These are phyloP conservation scores for Rhynchonycteris naso DNA, from an alignment of 2,797 vertebrate genomes.

Conservation along the genomic window DNA sequence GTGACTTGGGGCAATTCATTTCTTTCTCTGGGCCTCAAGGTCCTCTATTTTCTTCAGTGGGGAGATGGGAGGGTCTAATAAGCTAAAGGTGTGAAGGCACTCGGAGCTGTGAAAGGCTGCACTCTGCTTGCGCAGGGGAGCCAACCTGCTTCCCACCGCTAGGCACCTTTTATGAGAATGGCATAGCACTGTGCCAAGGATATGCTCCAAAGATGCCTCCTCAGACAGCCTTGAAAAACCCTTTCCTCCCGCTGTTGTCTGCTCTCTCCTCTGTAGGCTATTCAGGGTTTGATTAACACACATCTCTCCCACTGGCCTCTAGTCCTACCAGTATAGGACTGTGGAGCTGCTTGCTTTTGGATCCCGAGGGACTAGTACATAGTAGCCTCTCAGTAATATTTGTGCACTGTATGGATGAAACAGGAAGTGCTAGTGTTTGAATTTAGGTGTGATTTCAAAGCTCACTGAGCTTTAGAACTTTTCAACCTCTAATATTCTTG, in stretches of 20 bases:
- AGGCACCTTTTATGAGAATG: not conserved
- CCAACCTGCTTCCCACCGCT: not conserved
- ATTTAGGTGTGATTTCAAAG: constrained; percentile 39
- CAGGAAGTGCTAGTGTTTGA: not conserved
- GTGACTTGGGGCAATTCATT: not conserved
- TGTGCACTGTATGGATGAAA: constrained; percentile 18
- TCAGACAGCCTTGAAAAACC: not conserved
- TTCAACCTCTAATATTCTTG: not conserved
- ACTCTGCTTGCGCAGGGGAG: not conserved
- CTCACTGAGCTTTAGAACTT: constrained; percentile 33
- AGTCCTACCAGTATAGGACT: not conserved
- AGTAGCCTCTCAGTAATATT: constrained; percentile 40
- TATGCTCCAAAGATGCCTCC: not conserved
- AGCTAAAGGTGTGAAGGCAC: not conserved
- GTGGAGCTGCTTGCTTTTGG: not conserved
- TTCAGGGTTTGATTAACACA: not conserved
- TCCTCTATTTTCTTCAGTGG: not conserved
- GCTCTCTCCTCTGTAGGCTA: not conserved
- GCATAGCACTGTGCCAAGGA: not conserved
- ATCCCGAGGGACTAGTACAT: not conserved
- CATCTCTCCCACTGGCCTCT: not conserved
- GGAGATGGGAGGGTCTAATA: not conserved
- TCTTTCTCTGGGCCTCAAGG: not conserved
- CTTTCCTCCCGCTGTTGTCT: not conserved
- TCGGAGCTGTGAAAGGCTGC: not conserved